These are phyloP conservation scores for Spilarctia lutea DNA, from an alignment of 2,888 invertebrate genomes.

Conservation along the genomic window DNA sequence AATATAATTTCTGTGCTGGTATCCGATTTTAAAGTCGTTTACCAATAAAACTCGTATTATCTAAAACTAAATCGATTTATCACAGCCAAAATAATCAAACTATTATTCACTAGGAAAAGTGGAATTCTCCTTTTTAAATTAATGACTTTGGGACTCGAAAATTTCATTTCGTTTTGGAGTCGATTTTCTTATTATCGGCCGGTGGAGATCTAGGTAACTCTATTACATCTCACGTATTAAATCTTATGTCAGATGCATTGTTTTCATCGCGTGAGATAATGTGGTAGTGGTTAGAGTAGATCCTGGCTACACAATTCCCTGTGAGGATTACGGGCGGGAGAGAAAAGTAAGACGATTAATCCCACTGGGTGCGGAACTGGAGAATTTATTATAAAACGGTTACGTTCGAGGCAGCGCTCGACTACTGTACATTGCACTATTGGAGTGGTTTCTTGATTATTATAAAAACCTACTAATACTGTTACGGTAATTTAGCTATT, in stretches of 20 bases:
- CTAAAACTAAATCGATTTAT: constrained; percentile 47
- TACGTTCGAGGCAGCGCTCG: constrained; percentile 66
- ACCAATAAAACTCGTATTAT: constrained; percentile 47
- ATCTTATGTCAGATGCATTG: constrained; percentile 53
- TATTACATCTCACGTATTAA: constrained; percentile 43
- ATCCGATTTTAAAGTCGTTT: constrained; percentile 50
- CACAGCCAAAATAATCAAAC: constrained; percentile 52
- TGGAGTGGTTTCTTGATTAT: constrained; percentile 59
- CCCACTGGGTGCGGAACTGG: constrained; percentile 76
- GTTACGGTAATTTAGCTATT: too few species aligned
- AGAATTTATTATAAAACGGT: constrained; percentile 84
- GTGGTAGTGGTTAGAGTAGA: constrained; percentile 69
- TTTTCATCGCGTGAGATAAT: constrained; percentile 51
- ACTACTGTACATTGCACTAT: constrained; percentile 64
- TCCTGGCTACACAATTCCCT: constrained; percentile 82
- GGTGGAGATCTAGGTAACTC: constrained; percentile 38
- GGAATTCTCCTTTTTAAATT: constrained; percentile 44
- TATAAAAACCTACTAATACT: constrained; percentile 32
- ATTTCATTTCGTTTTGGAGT: constrained; percentile 44
- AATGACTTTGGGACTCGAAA: constrained; percentile 45
- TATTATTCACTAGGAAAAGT: constrained; percentile 48
- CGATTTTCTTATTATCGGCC: constrained; percentile 45
- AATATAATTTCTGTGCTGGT: constrained; percentile 44
- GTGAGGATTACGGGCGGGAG: constrained; percentile 79
- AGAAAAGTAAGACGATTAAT: constrained; percentile 86